Evolutionary conservation across 2,797 vertebrate species (phyloP).

Genomic region (Malacoctenus gilli): DNA sequence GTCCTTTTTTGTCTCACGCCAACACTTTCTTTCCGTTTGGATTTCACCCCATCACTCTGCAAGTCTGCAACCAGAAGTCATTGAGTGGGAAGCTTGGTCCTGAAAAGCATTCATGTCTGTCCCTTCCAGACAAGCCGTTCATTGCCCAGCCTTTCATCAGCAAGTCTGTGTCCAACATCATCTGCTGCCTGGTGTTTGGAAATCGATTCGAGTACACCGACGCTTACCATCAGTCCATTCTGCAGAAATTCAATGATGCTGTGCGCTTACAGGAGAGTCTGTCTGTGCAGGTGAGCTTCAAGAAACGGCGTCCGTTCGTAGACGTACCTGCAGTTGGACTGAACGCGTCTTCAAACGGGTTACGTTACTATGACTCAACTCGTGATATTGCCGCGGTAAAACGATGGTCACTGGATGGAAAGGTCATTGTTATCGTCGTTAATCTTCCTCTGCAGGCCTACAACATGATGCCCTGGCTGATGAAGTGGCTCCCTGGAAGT

Average conservation of each 20-base stretch:
- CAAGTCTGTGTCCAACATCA: conserved; percentile 70
- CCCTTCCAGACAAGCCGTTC: conserved; percentile 58
- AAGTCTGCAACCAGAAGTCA: too few species aligned
- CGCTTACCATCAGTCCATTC: conserved; percentile 32
- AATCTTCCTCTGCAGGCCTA: conserved; percentile 66
- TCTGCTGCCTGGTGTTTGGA: conserved; percentile 70
- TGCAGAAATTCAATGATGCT: conserved; percentile 32
- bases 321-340: too few species aligned
- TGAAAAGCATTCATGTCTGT: neutral
- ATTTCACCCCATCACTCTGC: neutral
- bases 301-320: too few species aligned
- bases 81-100: too few species aligned
- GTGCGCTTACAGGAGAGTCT: conserved; percentile 28
- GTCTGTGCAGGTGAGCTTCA: conserved; percentile 52
- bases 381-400: too few species aligned
- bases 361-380: too few species aligned
- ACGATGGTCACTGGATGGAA: too few species aligned
- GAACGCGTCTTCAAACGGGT: too few species aligned
- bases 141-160: conserved; percentile 35
- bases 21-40: neutral
- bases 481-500: conserved; percentile 74
- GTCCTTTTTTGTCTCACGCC: neutral
- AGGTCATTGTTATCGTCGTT: neutral
- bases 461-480: conserved; percentile 64
- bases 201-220: conserved; percentile 70